These are phyloP conservation scores for Cheilinus undulatus DNA, from an alignment of 2,113 vertebrate genomes.

Conservation along the genomic window DNA sequence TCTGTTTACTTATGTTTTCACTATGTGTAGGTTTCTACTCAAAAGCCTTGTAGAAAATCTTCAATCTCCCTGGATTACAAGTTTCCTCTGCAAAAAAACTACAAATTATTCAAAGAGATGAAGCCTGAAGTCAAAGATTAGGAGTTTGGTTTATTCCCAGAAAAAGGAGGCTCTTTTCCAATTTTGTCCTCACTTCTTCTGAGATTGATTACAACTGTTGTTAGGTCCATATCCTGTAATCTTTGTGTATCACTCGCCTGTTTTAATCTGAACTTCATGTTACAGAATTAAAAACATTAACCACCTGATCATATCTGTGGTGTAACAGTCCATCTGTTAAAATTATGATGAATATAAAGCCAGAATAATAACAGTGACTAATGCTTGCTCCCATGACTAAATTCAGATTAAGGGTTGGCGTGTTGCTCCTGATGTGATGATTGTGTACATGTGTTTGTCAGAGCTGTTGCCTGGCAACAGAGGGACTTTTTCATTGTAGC, in stretches of 20 bases:
- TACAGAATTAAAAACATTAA: neutral
- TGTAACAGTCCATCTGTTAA: neutral
- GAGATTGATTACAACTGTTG: neutral
- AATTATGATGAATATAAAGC: neutral
- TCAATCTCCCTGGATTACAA: neutral
- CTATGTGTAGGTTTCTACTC: neutral
- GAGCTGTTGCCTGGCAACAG: slow-evolving; percentile 11
- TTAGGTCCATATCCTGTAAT: neutral
- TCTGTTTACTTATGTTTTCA: neutral
- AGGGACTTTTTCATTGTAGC: too few species aligned
- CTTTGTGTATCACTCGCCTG: neutral
- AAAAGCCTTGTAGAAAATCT: neutral
- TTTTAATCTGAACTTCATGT: neutral
- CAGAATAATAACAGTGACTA: neutral
- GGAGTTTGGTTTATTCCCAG: neutral
- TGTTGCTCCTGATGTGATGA: neutral
- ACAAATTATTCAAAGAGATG: neutral
- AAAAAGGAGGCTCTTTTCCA: neutral
- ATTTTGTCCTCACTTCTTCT: neutral
- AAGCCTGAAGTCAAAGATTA: neutral
- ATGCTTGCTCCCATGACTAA: neutral
- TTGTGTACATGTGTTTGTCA: slow-evolving; percentile 19
- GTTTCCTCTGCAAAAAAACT: neutral
- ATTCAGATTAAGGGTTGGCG: neutral
- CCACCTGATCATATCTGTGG: neutral